A percentile compares a stretch with the other conserved stretches of the same genome.
phyloP scores from a whole-genome alignment of 2,888 invertebrate species.

The Aproaerema taeniolella region DNA sequence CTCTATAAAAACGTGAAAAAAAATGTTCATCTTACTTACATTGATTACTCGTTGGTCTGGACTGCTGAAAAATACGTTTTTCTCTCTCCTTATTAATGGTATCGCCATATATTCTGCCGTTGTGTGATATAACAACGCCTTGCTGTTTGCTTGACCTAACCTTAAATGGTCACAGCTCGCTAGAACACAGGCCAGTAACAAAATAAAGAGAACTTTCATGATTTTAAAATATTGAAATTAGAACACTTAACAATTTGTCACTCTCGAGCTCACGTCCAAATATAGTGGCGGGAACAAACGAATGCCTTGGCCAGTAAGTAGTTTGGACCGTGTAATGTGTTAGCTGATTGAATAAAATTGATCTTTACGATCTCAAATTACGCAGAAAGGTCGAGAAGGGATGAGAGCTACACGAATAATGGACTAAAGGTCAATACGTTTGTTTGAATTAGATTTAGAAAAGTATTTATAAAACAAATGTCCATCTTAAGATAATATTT shows the following conservation, averaged over 20 bases:
- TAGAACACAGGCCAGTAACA: slow-evolving; percentile 22
- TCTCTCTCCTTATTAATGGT: slow-evolving; percentile 37
- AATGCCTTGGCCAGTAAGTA: slow-evolving; percentile 10
- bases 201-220: slow-evolving; percentile 27
- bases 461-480: no score
- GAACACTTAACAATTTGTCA: no score
- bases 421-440: not conserved
- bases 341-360: slow-evolving; percentile 22
- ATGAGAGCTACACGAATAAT: slow-evolving; percentile 7
- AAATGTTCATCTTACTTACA: no score
- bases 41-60: slow-evolving; percentile 31
- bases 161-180: slow-evolving; percentile 35
- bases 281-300: slow-evolving; percentile 12
- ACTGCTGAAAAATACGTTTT: slow-evolving; percentile 39
- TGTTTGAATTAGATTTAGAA: no score
- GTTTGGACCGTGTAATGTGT: no score
- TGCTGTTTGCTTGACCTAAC: slow-evolving; percentile 33
- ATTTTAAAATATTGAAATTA: not conserved
- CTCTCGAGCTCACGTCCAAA: not conserved
- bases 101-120: slow-evolving; percentile 30
- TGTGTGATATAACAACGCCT: slow-evolving; percentile 32
- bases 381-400: slow-evolving; percentile 20
- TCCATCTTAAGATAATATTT: no score
- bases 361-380: slow-evolving; percentile 14
- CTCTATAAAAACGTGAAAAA: no score